A percentile compares a stretch with the other conserved stretches of the same genome.
Evolutionary conservation across 2,113 vertebrate species (phyloP).

Genomic region (Colaptes auratus): DNA sequence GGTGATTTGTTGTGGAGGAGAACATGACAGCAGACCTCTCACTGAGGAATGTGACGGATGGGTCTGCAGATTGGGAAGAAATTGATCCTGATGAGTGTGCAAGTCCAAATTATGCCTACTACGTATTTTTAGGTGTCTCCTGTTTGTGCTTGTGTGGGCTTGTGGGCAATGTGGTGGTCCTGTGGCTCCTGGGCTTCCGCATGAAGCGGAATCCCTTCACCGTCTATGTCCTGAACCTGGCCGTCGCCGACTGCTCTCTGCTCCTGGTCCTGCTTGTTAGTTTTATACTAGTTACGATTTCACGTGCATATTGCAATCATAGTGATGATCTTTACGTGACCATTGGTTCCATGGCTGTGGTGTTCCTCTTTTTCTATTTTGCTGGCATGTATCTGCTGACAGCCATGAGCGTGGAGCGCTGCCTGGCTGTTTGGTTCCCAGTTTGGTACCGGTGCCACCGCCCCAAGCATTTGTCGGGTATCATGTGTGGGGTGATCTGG

Average conservation of each 20-base stretch:
- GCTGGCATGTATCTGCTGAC: neutral
- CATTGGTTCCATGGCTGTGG: neutral
- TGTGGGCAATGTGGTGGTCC: slow-evolving; percentile 1
- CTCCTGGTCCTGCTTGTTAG: neutral
- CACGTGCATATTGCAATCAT: neutral
- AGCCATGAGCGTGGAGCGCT: neutral
- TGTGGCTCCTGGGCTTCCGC: slow-evolving; percentile 56
- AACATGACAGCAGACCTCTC: neutral
- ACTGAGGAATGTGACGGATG: neutral
- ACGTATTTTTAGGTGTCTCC: too few relatives aligned
- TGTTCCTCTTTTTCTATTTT: neutral
- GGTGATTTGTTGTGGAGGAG: neutral
- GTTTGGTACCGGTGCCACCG: neutral
- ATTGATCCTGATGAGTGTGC: too few relatives aligned
- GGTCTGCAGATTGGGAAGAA: too few relatives aligned
- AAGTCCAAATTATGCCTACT: too few relatives aligned
- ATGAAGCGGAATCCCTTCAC: slow-evolving; percentile 61
- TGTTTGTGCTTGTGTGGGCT: neutral
- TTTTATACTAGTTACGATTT: neutral
- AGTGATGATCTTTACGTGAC: neutral
- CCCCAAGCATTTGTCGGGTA: neutral
- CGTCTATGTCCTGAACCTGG: slow-evolving; percentile 61
- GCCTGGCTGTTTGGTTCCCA: neutral
- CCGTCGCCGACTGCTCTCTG: neutral
- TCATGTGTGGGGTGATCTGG: neutral